Base-by-base conservation (phyloP, 2,113 vertebrate species). In the Perccottus glenii region DNA sequence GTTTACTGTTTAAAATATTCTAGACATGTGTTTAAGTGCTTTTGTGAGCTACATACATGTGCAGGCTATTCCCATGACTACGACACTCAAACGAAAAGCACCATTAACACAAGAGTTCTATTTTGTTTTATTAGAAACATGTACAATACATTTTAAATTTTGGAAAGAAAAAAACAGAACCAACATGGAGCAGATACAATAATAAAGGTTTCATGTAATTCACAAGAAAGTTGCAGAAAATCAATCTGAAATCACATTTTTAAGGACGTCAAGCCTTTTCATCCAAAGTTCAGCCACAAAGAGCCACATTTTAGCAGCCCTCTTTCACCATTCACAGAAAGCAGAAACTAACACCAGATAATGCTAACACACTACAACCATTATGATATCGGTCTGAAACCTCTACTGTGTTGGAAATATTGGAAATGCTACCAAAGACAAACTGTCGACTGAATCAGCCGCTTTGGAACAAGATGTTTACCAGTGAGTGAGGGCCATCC, bases 61-160 rank as follows among this genome's bases (percentile, higher is more conserved):
- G 42, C 42, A 3, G 42, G 19, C 19, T 27, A 27, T 27, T 27
- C 3, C 19, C 3, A 27, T 27, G 1, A 27, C 19, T 27, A 27
- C 19, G 1, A 27, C 19, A 43, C 42, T 16, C 8, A 10, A 6
- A 44, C 42, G 4, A 9, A 35, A 27, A 52, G 19, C 19, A 27
- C 19, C 19, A 74, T 53, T 69, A 65, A 49, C 33, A 61, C 33
- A 66, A 62, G 75, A 83, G 60, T 92, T 90, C 80, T 78, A 82
- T 89, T 92, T 90, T 89, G 85, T 93, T 94, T 94, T 94, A 94
- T 93, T 94, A 93, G 87, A 93, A 94, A 94, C 91, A 93, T 92
- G 92, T 93, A 93, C 93, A 93, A 92, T 94, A 93, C 92, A 93
- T 91, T 86, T 92, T 91, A 71, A 91, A 91, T 90, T 87, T 89